Conservation (phyloP, 2,888 invertebrate genomes). For the Kuschelorhynchus macadamiae region DNA sequence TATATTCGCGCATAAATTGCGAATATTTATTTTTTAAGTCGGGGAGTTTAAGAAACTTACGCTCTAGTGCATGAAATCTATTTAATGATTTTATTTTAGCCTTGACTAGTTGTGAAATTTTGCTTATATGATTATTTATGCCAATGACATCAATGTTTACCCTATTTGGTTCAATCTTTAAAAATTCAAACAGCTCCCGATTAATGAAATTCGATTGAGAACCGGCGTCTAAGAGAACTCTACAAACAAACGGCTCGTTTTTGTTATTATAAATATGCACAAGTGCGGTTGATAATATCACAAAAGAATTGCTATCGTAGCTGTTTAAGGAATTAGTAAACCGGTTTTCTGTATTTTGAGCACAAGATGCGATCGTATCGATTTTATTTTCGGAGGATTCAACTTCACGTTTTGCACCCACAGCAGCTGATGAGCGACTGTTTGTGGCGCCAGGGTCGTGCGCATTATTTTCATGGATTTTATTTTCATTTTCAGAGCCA, state of each 20-base stretch:
- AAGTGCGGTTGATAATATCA: conserved; percentile 12
- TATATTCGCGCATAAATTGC: too few species aligned
- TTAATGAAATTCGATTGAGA: conserved; percentile 39
- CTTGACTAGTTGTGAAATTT: conserved; percentile 15
- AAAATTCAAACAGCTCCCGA: background rate
- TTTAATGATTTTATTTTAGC: conserved; percentile 8
- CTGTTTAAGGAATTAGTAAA: background rate
- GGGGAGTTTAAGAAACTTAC: too few species aligned
- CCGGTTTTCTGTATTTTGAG: background rate
- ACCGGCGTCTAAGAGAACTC: conserved; percentile 22
- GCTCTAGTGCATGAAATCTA: too few species aligned
- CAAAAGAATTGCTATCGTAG: background rate
- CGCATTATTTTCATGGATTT: background rate
- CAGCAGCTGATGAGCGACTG: background rate
- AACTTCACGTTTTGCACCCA: background rate
- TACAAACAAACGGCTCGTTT: conserved; percentile 7
- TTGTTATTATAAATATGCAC: background rate
- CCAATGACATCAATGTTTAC: conserved; percentile 30
- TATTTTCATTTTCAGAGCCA: background rate
- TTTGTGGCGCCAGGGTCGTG: background rate
- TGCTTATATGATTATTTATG: conserved; percentile 11
- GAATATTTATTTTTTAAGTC: too few species aligned
- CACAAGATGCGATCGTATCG: background rate
- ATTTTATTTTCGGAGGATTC: background rate
- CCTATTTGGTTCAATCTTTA: background rate